Conservation (phyloP, 2,113 vertebrate species). For the Alouatta palliata region DNA sequence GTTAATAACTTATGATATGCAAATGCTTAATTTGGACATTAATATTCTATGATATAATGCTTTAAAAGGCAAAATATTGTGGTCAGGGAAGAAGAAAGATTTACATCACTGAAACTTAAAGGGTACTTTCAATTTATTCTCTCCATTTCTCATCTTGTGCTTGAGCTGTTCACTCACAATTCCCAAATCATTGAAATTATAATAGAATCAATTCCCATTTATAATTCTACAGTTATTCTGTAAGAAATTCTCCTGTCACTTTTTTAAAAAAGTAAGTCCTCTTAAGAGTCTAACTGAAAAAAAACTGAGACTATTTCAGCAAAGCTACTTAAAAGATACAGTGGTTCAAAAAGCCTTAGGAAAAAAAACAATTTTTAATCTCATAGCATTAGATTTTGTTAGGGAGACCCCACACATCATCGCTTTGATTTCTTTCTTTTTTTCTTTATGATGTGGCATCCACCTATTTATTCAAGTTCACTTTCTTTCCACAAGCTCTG, state of each 20-base stretch:
- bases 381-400: not conserved
- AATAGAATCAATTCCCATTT: slow-evolving; percentile 41
- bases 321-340: not conserved
- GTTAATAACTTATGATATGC: not conserved
- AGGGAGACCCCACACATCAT: not conserved
- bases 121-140: not conserved
- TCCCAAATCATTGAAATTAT: slow-evolving; percentile 41
- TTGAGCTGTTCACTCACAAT: slow-evolving; percentile 12
- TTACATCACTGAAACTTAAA: not conserved
- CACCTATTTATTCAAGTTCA: not conserved
- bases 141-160: not conserved
- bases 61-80: slow-evolving; percentile 33
- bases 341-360: not conserved
- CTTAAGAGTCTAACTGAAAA: slow-evolving; percentile 1
- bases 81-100: not conserved
- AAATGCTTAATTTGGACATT: not conserved
- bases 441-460: not conserved
- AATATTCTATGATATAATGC: not conserved
- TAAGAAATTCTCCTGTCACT: not conserved
- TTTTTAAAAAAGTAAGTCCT: not conserved
- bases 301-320: slow-evolving; percentile 41
- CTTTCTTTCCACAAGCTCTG: slow-evolving; percentile 4
- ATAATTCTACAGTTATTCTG: slow-evolving; percentile 29
- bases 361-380: slow-evolving; percentile 11
- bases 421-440: not conserved